phyloP scores from a whole-genome alignment of 2,797 vertebrate species.

The Neopelma chrysocephalum region DNA sequence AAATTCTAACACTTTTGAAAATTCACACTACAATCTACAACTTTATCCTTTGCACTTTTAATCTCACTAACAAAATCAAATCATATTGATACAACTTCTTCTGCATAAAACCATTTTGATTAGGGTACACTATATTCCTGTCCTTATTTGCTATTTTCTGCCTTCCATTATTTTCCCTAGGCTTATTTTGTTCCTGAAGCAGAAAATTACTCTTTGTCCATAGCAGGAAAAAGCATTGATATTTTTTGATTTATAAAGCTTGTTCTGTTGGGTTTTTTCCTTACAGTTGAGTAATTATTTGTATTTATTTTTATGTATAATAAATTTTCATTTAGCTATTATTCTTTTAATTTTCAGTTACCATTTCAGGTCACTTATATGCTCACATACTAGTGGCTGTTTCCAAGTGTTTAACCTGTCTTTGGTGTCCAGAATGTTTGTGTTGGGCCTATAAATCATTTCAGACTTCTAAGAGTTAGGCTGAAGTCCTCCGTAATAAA shows the following conservation, averaged over 20 bases:
- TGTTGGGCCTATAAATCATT: not conserved
- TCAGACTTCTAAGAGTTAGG: not conserved
- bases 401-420: not conserved
- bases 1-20: not conserved
- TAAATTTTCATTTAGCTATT: not conserved
- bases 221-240: not conserved
- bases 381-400: not conserved
- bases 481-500: not conserved
- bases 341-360: not conserved
- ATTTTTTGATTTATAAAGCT: not conserved
- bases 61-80: not conserved
- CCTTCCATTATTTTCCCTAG: not conserved
- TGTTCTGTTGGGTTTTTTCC: accelerated
- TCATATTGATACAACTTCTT: not conserved
- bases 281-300: not conserved
- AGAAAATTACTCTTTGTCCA: not conserved
- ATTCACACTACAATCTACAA: not conserved
- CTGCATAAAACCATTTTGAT: not conserved
- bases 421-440: not conserved
- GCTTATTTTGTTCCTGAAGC: not conserved
- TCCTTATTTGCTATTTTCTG: not conserved
- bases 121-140: not conserved
- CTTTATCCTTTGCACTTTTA: not conserved
- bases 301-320: not conserved
- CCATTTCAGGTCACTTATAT: not conserved